phyloP scores from a whole-genome alignment of 2,113 vertebrate genomes.

The Cnemophilus loriae region DNA sequence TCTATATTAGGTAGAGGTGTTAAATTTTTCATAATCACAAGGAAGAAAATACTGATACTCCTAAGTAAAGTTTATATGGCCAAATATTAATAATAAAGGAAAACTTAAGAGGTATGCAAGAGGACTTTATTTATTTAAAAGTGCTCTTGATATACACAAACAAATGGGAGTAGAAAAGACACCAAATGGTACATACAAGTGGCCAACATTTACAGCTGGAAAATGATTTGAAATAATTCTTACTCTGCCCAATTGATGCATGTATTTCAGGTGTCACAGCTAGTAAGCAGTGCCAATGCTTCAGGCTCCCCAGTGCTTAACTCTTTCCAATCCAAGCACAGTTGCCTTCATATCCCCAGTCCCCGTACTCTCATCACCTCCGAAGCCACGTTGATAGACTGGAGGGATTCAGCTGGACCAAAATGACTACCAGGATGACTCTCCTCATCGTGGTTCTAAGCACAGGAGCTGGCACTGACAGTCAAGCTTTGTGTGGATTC shows the following conservation, averaged over 20 bases:
- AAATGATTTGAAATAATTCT: not conserved
- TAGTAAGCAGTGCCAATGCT: not conserved
- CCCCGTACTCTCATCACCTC: not conserved
- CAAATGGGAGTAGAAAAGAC: not conserved
- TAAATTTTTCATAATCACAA: not conserved
- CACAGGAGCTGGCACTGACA: not conserved
- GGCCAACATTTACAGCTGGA: not conserved
- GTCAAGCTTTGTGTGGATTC: not conserved
- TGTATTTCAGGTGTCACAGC: not conserved
- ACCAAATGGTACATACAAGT: not conserved
- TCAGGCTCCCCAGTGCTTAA: not conserved
- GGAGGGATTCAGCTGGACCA: not conserved
- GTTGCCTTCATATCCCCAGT: not conserved
- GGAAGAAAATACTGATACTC: not conserved
- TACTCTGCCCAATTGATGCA: not conserved
- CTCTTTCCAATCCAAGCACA: not conserved
- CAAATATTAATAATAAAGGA: not conserved
- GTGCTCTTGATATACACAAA: fast-evolving
- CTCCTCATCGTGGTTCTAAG: not conserved
- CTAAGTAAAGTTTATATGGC: not conserved
- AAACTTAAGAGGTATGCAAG: not conserved
- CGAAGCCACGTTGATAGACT: not conserved
- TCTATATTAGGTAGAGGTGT: not conserved
- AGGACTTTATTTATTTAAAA: not conserved
- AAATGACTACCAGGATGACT: not conserved